Conservation (phyloP, 1,140 invertebrate genomes). For the Pogonognathellus flavescens region DNA sequence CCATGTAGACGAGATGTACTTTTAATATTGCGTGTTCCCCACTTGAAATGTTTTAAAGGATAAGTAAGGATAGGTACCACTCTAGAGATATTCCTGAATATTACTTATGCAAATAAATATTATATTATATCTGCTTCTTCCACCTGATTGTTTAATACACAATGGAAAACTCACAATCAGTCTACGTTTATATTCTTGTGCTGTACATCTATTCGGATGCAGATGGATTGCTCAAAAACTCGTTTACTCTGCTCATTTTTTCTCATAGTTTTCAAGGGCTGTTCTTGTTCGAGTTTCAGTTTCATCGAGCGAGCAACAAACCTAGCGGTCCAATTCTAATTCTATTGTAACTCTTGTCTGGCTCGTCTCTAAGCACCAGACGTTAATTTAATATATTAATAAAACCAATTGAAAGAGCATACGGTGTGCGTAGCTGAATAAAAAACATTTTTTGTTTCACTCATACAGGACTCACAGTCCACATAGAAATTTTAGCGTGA, state of each 20-base stretch:
- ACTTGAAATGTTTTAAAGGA: too few species aligned
- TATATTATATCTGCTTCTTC: background rate
- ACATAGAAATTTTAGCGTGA: too few species aligned
- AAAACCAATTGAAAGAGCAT: conserved; percentile 48
- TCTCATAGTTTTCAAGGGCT: conserved; percentile 26
- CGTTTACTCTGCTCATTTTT: conserved; percentile 48
- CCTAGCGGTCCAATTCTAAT: conserved; percentile 27
- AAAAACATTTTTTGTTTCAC: conserved; percentile 40
- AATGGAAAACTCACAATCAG: conserved; percentile 2
- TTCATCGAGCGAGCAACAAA: conserved; percentile 1
- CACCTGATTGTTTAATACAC: background rate
- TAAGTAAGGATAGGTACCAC: too few species aligned
- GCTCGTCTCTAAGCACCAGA: conserved; percentile 35
- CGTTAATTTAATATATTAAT: conserved; percentile 47
- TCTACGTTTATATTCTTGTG: background rate
- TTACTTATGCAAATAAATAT: too few species aligned
- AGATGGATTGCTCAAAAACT: conserved; percentile 35
- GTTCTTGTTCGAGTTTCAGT: conserved; percentile 34
- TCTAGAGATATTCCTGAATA: too few species aligned
- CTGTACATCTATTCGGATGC: background rate
- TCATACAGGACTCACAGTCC: background rate
- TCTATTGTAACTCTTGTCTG: conserved; percentile 37
- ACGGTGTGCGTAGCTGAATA: conserved; percentile 45
- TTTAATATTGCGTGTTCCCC: too few species aligned
- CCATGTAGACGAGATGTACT: too few species aligned